Evolutionary conservation across 1,140 invertebrate species (phyloP), one percentile per base, ranked within the genome.

Genomic region (Sarcophaga peregrina): DNA sequence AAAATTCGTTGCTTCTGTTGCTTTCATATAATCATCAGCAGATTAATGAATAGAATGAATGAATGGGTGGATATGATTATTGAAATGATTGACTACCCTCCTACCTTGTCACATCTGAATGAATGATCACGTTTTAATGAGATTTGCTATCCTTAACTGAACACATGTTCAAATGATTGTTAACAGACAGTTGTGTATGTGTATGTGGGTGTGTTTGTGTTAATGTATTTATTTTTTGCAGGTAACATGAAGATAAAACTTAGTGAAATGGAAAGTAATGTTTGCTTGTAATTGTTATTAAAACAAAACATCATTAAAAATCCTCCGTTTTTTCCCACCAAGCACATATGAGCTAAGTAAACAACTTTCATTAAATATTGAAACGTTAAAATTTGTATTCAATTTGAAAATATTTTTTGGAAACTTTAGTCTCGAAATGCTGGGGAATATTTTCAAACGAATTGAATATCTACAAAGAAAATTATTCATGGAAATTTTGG

Each of bases 261-360:
- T 58, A 58, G 6, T 58, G 54, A 58, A 58, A n/a, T 58, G 62
- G 62, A 68, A 68, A 68, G 62, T 68, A 68, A 68, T 68, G 10
- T 68, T 68, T 68, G 10, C 20, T 68, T 68, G 62, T 68, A 68
- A 68, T 68, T 68, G 25, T 37, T 37, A 37, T 37, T 37, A 37
- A 37, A 37, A 37, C 25, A 37, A 37, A 37, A 37, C 25, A 37
- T 37, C 25, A 1, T 37, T 37, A 37, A 37, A 37, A 37, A 37
- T 37, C n/a, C n/a, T n/a, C n/a, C n/a, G n/a, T n/a, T n/a, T n/a
- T n/a, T n/a, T n/a, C n/a, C n/a, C n/a, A n/a, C n/a, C n/a, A n/a
- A n/a, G n/a, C n/a, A n/a, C n/a, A n/a, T n/a, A n/a, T n/a, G n/a
- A n/a, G n/a, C n/a, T n/a, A n/a, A n/a, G n/a, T 37, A 37, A 37